Percentiles rank a stretch among this genome's conserved stretches.
phyloP scores from a whole-genome alignment of 2,797 vertebrate species.

The Poecilia picta region DNA sequence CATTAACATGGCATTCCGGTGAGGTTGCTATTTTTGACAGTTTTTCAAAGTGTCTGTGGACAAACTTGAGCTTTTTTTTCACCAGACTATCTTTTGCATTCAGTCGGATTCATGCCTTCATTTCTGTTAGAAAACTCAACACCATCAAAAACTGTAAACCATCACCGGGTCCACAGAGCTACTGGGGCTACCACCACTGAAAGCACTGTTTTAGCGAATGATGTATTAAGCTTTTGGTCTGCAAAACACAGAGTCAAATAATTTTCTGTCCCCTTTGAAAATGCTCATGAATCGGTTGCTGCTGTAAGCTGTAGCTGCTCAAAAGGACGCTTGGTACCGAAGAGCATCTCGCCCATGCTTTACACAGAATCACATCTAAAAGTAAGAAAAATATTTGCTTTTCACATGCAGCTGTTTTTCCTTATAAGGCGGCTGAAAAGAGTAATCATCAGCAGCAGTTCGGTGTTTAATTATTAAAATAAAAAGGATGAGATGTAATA shows the following conservation, averaged over 20 bases:
- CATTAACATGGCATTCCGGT: constrained; percentile 26
- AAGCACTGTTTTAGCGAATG: constrained; percentile 18
- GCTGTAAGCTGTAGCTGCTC: constrained; percentile 18
- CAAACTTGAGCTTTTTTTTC: constrained; percentile 16
- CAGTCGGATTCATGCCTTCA: constrained; percentile 11
- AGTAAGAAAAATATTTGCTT: constrained; percentile 50
- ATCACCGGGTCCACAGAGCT: constrained; percentile 15
- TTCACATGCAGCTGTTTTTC: constrained; percentile 60
- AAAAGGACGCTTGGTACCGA: constrained; percentile 26
- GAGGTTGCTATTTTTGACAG: constrained; percentile 6
- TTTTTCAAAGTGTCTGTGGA: constrained; percentile 1
- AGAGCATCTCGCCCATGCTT: constrained; percentile 38
- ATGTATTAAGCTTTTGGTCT: constrained; percentile 38
- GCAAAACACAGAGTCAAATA: constrained; percentile 33
- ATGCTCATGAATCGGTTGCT: constrained; percentile 30
- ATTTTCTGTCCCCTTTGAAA: constrained; percentile 44
- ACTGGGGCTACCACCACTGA: constrained; percentile 13
- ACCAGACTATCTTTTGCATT: constrained; percentile 1
- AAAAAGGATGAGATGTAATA: constrained; percentile 82
- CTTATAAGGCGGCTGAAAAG: constrained; percentile 65
- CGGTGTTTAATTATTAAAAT: constrained; percentile 80
- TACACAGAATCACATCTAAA: constrained; percentile 39
- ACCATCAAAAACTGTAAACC: neutral
- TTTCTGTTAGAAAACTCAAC: constrained; percentile 15
- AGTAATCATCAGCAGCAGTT: constrained; percentile 79